These are phyloP conservation scores for Camptogramma bilineatum DNA, from an alignment of 2,888 invertebrate species.

Conservation along the genomic window DNA sequence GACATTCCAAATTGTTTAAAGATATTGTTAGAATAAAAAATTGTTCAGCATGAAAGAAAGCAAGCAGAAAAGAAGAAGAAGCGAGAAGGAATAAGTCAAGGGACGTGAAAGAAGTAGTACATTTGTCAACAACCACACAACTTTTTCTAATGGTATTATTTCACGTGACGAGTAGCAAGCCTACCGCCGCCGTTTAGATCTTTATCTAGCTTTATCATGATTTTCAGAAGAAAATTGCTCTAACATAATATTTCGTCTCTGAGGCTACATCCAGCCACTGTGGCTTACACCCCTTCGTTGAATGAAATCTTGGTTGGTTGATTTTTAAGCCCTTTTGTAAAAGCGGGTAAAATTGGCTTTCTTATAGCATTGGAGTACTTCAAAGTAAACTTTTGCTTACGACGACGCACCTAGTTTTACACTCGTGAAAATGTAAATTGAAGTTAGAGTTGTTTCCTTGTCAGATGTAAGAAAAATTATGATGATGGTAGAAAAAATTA, in stretches of 20 bases:
- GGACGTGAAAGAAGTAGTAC: too few relatives aligned
- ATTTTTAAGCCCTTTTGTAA: conserved; percentile 57
- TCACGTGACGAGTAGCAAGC: too few relatives aligned
- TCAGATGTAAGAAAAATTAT: conserved; percentile 1
- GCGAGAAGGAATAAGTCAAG: too few relatives aligned
- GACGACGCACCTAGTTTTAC: conserved; percentile 22
- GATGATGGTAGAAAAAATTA: not conserved
- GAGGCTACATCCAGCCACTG: conserved; percentile 45
- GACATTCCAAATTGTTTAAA: too few relatives aligned
- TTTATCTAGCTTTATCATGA: too few relatives aligned
- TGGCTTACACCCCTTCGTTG: conserved; percentile 56
- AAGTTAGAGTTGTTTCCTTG: conserved; percentile 19
- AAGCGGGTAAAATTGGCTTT: conserved; percentile 55
- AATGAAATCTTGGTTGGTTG: conserved; percentile 59
- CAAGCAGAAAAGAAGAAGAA: too few relatives aligned
- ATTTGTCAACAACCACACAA: too few relatives aligned
- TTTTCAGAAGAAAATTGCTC: too few relatives aligned
- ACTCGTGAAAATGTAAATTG: conserved; percentile 29
- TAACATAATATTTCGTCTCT: conserved; percentile 4
- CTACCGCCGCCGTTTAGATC: too few relatives aligned
- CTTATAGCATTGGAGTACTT: conserved; percentile 40
- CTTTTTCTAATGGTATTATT: too few relatives aligned
- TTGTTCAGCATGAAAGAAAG: too few relatives aligned
- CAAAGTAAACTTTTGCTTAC: conserved; percentile 38
- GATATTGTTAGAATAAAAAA: too few relatives aligned